These are phyloP conservation scores for Syrrhaptes paradoxus DNA, from an alignment of 2,113 vertebrate genomes.

Conservation along the genomic window DNA sequence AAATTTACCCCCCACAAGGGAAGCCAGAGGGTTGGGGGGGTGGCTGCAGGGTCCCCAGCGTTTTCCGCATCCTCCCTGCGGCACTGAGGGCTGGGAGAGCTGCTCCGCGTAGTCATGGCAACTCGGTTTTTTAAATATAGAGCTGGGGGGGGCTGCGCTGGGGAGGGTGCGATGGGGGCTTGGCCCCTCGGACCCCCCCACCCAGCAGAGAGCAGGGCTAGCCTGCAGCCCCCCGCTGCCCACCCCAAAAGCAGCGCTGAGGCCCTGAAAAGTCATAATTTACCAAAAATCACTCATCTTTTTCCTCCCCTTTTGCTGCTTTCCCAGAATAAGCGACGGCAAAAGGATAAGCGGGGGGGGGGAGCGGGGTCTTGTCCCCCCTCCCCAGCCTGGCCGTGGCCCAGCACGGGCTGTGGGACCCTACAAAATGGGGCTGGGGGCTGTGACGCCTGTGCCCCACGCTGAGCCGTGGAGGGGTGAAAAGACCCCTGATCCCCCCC, in stretches of 20 bases:
- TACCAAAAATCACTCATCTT: fast-evolving
- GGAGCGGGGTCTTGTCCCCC: background rate
- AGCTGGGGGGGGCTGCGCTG: fast-evolving
- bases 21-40: background rate
- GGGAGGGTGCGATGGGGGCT: background rate
- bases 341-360: background rate
- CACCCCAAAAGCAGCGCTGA: background rate
- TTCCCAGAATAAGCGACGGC: background rate
- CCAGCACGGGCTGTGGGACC: too few relatives aligned
- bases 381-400: fast-evolving
- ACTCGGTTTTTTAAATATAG: background rate
- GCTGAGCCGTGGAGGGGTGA: fast-evolving
- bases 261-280: background rate
- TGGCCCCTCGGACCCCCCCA: background rate
- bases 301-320: background rate
- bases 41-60: fast-evolving
- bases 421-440: background rate
- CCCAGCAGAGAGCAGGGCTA: fast-evolving
- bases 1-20: background rate
- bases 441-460: background rate
- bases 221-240: too few relatives aligned
- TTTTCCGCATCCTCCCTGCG: background rate
- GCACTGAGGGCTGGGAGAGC: background rate
- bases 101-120: slow-evolving; percentile 28
- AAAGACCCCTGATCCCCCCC: background rate